Evolutionary conservation across 2,113 vertebrate genomes (phyloP).

Genomic region (Dromas ardeola): DNA sequence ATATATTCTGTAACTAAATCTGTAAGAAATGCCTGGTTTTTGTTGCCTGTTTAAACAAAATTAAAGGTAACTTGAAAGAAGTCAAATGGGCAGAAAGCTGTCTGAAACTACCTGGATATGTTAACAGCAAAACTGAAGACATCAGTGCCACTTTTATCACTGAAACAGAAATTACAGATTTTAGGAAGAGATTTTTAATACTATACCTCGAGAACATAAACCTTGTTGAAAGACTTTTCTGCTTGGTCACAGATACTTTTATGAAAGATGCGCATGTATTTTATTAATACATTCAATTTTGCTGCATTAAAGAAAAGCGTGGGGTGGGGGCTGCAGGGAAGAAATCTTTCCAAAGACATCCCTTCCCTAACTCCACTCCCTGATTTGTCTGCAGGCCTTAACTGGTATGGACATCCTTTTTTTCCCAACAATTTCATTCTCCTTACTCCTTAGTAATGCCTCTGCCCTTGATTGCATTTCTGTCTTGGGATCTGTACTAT

Average conservation of each 20-base stretch:
- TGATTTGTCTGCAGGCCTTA: neutral
- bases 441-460: neutral
- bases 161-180: neutral
- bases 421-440: neutral
- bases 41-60: neutral
- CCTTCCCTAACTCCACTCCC: neutral
- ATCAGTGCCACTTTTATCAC: neutral
- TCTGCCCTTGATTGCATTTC: neutral
- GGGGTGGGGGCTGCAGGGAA: neutral
- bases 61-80: neutral
- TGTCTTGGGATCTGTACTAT: neutral
- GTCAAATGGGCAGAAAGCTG: neutral
- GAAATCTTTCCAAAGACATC: neutral
- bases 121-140: neutral
- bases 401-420: neutral
- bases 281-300: neutral
- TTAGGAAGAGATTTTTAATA: neutral
- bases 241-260: neutral
- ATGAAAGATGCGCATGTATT: neutral
- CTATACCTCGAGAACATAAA: neutral
- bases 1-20: neutral
- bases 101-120: neutral
- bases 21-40: neutral
- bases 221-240: neutral
- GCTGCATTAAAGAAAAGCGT: fast-evolving